Percentiles rank a stretch among this genome's conserved stretches.
Conservation (phyloP, 2,113 vertebrate genomes). For the Callospermophilus lateralis region DNA sequence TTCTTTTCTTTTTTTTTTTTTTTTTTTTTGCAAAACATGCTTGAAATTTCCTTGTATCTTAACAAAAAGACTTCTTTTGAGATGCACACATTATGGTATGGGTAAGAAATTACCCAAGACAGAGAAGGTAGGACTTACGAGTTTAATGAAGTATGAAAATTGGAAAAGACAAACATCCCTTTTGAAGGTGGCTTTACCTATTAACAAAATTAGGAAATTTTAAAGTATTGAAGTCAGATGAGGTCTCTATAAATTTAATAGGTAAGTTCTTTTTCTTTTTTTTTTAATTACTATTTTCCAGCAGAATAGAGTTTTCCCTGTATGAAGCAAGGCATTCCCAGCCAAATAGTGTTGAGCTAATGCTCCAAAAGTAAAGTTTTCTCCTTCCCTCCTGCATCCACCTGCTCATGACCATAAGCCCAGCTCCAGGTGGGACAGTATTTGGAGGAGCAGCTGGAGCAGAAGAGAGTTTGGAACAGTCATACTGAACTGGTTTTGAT, state of each 20-base stretch:
- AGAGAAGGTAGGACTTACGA: conserved; percentile 9
- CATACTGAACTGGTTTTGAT: neutral
- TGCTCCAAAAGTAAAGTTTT: neutral
- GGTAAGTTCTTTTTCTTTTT: neutral
- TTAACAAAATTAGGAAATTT: conserved; percentile 28
- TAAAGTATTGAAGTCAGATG: neutral
- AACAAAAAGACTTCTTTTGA: conserved; percentile 49
- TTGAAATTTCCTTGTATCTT: conserved; percentile 35
- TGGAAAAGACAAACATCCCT: neutral
- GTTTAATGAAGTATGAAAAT: conserved; percentile 49
- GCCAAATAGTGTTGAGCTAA: neutral
- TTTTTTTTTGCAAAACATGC: neutral
- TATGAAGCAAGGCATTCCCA: conserved; percentile 7
- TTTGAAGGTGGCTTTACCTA: conserved; percentile 39
- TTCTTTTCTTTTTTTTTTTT: too few species aligned
- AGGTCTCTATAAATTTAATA: conserved; percentile 2
- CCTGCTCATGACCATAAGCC: conserved; percentile 21
- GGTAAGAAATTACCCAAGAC: conserved; percentile 33
- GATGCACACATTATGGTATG: neutral
- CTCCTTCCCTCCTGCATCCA: neutral
- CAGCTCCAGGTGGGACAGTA: neutral
- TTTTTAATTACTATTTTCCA: conserved; percentile 11
- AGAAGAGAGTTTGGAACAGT: neutral
- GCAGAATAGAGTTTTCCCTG: neutral
- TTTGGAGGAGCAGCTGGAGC: conserved; percentile 48